Conservation (phyloP, 1,140 invertebrate genomes). For the Drosophila subpulchrella region DNA sequence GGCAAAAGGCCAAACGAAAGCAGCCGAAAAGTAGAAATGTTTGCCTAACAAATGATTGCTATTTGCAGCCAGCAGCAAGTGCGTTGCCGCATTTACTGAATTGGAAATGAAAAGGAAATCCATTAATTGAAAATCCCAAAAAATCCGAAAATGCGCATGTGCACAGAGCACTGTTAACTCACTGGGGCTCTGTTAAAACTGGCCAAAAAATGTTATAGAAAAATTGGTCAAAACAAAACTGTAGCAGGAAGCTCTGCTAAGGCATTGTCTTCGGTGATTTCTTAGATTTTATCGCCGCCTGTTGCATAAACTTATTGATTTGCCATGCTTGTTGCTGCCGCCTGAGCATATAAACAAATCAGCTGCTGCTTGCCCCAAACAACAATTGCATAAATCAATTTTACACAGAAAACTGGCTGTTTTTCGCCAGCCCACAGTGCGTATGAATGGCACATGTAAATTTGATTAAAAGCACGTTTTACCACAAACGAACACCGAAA, state of each 20-base stretch:
- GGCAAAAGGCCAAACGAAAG: slow-evolving; percentile 79
- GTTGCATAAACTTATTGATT: slow-evolving; percentile 81
- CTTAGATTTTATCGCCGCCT: slow-evolving; percentile 69
- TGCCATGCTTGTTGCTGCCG: slow-evolving; percentile 62
- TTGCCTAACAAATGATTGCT: slow-evolving; percentile 76
- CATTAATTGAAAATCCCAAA: slow-evolving; percentile 65
- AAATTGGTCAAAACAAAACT: slow-evolving; percentile 12
- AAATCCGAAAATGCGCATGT: slow-evolving; percentile 15
- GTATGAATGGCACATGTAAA: slow-evolving; percentile 71
- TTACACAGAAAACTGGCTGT: slow-evolving; percentile 55
- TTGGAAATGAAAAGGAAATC: slow-evolving; percentile 45
- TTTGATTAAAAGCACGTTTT: slow-evolving; percentile 82
- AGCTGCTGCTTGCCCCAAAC: slow-evolving; percentile 64
- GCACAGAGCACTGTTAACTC: slow-evolving; percentile 22
- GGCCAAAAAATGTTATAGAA: slow-evolving; percentile 44
- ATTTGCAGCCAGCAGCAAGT: slow-evolving; percentile 61
- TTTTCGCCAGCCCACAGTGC: slow-evolving; percentile 67
- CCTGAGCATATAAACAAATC: slow-evolving; percentile 76
- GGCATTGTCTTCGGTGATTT: slow-evolving; percentile 66
- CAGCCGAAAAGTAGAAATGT: slow-evolving; percentile 71
- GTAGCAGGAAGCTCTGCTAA: slow-evolving; percentile 66
- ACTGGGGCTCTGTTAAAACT: slow-evolving; percentile 38
- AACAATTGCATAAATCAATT: slow-evolving; percentile 83
- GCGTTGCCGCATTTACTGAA: slow-evolving; percentile 66
- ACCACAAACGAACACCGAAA: slow-evolving; percentile 45